phyloP scores from a whole-genome alignment of 2,797 vertebrate species.

The Mormyrops boulengeri region DNA sequence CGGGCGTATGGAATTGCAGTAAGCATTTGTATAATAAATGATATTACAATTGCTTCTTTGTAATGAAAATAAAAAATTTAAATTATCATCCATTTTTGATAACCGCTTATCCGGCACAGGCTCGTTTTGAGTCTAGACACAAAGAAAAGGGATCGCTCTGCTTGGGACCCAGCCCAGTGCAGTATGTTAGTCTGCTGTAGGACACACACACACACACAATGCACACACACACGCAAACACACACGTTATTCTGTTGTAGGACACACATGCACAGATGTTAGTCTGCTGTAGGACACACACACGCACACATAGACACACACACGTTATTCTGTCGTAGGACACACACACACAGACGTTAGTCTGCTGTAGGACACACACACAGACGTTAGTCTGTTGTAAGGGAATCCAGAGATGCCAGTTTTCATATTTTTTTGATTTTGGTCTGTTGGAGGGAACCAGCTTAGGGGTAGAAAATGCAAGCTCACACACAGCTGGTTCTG shows the following conservation, averaged over 20 bases:
- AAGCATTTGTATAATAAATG: neutral
- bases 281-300: no score
- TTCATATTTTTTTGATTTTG: neutral
- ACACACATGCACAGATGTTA: no score
- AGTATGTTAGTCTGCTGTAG: neutral
- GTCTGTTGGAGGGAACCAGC: neutral
- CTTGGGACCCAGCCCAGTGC: neutral
- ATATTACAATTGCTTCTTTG: neutral
- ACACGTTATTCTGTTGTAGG: no score
- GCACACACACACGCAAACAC: neutral
- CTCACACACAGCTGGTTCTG: neutral
- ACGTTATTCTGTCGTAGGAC: neutral
- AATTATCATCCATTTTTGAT: neutral
- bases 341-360: neutral
- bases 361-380: neutral
- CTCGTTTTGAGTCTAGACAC: neutral
- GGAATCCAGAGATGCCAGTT: neutral
- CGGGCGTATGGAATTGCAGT: neutral
- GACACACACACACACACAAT: neutral
- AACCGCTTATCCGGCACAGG: neutral
- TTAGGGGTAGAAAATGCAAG: neutral
- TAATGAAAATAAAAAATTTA: neutral
- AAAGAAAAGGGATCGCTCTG: neutral
- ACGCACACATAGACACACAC: no score
- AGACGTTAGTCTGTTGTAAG: neutral